Percentiles rank a stretch among this genome's conserved stretches.
Conservation (phyloP, 1,140 invertebrate genomes). For the Pristionchus pacificus region DNA sequence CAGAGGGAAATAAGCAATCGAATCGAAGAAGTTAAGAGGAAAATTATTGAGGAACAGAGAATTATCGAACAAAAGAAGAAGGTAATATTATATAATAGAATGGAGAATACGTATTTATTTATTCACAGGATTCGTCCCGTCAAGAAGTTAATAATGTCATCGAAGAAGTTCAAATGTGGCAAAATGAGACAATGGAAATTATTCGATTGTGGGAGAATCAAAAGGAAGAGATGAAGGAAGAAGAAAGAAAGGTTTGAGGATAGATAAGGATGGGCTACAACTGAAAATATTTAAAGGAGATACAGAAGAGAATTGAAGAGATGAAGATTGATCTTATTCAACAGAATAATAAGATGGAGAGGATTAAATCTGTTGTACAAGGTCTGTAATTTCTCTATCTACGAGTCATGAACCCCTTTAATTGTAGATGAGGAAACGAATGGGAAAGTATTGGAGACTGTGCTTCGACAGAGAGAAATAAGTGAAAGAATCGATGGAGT, state of each 20-base stretch:
- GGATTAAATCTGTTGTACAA: too few relatives aligned
- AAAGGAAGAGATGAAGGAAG: neutral
- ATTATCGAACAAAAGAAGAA: neutral
- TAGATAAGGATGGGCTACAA: conserved; percentile 9
- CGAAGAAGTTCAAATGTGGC: conserved; percentile 32
- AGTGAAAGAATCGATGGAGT: too few relatives aligned
- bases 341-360: neutral
- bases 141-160: conserved; percentile 14
- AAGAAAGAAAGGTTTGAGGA: conserved; percentile 14
- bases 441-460: too few relatives aligned
- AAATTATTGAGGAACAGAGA: neutral
- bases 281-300: conserved; percentile 9
- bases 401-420: too few relatives aligned
- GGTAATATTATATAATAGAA: too few relatives aligned
- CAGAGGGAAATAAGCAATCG: neutral
- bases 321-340: neutral
- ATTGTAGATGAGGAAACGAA: too few relatives aligned
- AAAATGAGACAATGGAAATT: conserved; percentile 34
- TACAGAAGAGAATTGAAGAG: conserved; percentile 2
- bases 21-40: neutral
- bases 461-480: too few relatives aligned
- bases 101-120: too few relatives aligned
- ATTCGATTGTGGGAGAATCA: conserved; percentile 23
- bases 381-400: too few relatives aligned
- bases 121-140: too few relatives aligned